Conservation (phyloP, 1,140 invertebrate species). For the Zelostemma sp. region DNA sequence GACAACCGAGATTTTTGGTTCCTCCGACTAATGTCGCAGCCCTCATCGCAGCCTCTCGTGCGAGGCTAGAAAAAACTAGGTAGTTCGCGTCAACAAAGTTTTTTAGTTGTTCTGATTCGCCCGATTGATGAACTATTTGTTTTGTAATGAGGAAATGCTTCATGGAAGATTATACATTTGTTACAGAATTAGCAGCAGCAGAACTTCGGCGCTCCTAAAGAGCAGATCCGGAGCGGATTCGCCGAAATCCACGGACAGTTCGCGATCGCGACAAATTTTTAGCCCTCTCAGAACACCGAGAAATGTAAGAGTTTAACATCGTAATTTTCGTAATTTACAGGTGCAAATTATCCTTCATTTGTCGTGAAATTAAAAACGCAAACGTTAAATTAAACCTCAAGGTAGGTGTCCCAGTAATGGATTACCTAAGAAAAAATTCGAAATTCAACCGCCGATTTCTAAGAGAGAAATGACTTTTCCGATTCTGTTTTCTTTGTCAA, state of each 20-base stretch:
- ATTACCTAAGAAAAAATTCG: too few relatives aligned
- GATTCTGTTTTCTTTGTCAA: too few relatives aligned
- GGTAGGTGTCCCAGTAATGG: too few relatives aligned
- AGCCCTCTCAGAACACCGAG: constrained; percentile 66
- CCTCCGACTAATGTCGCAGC: constrained; percentile 32
- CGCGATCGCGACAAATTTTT: constrained; percentile 56
- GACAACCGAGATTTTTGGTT: constrained; percentile 47
- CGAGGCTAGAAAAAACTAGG: constrained; percentile 53
- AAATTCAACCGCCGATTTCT: too few relatives aligned
- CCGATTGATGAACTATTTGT: too few relatives aligned
- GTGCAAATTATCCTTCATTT: too few relatives aligned
- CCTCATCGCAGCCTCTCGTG: constrained; percentile 51
- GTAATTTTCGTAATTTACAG: too few relatives aligned
- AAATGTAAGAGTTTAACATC: constrained; percentile 60
- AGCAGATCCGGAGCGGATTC: constrained; percentile 66
- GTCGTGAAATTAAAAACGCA: not conserved
- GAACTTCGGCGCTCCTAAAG: constrained; percentile 59
- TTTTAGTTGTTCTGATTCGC: not conserved
- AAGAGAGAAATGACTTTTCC: too few relatives aligned
- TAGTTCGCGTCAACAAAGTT: too few relatives aligned
- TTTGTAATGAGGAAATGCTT: too few relatives aligned
- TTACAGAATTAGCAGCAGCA: constrained; percentile 59
- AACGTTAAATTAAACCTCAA: too few relatives aligned
- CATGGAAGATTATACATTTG: not conserved
- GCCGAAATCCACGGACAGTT: constrained; percentile 61